Conservation (phyloP, 1,140 invertebrate species). For the Meteorus sp. region DNA sequence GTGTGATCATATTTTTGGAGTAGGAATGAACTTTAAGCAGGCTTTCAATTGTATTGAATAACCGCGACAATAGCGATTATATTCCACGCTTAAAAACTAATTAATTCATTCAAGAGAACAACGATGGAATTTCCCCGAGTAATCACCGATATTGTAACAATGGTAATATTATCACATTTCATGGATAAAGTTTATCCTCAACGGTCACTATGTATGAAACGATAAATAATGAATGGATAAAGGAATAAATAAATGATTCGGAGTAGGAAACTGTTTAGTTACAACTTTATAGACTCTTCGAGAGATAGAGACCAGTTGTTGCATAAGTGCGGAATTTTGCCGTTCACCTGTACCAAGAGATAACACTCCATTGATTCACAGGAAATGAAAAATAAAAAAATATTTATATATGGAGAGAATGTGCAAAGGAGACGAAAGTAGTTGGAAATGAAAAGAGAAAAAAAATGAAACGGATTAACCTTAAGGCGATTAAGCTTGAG, state of each 20-base stretch:
- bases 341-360: neutral
- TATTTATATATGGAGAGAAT: neutral
- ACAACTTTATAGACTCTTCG: neutral
- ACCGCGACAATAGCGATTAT: neutral
- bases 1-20: neutral
- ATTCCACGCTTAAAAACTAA: no score
- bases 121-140: no score
- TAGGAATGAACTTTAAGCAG: slow-evolving; percentile 20
- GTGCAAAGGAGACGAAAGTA: neutral
- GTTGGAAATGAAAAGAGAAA: neutral
- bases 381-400: no score
- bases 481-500: neutral
- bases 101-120: no score
- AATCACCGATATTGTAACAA: no score
- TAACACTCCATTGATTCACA: neutral
- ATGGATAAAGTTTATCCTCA: no score
- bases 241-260: no score
- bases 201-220: no score
- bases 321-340: neutral
- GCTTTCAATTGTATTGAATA: slow-evolving; percentile 5
- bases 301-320: neutral
- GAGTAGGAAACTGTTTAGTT: neutral
- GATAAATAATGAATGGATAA: no score
- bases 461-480: neutral
- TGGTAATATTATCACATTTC: no score